phyloP scores from a whole-genome alignment of 1,140 invertebrate genomes.

The Coelopa frigida region DNA sequence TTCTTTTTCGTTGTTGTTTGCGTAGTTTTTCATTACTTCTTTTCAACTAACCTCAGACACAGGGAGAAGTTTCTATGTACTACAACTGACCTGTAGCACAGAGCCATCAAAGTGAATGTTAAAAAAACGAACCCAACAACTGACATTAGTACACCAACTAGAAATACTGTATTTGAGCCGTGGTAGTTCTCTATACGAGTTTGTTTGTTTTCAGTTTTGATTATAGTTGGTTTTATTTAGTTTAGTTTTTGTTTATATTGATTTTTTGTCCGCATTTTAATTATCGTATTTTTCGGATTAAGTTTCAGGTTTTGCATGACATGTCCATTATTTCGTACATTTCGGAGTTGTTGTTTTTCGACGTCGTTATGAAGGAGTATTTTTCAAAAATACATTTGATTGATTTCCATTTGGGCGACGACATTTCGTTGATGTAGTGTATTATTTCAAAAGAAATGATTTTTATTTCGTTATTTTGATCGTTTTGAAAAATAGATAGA shows the following conservation, averaged over 20 bases:
- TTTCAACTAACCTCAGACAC: slow-evolving; percentile 86
- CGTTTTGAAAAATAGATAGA: no score
- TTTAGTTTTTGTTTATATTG: slow-evolving; percentile 8
- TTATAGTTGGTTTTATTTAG: slow-evolving; percentile 3
- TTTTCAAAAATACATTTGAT: slow-evolving; percentile 4
- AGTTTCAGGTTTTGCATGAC: no score
- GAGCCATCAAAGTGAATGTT: slow-evolving; percentile 94
- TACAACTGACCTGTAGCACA: slow-evolving; percentile 99
- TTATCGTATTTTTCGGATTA: slow-evolving; percentile 1
- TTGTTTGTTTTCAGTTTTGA: slow-evolving; percentile 9
- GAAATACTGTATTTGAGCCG: slow-evolving; percentile 90
- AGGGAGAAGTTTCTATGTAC: slow-evolving; percentile 96
- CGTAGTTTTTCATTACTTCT: slow-evolving; percentile 50
- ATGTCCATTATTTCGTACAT: no score
- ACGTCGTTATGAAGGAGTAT: slow-evolving; percentile 8
- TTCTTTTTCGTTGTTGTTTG: slow-evolving; percentile 21
- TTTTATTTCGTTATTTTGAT: no score
- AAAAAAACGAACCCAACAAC: slow-evolving; percentile 97
- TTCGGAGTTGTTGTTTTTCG: no score
- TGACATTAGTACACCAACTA: slow-evolving; percentile 95
- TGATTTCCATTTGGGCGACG: no score
- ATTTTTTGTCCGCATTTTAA: slow-evolving; percentile 7
- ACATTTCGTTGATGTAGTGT: no score
- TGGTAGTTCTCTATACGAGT: slow-evolving; percentile 75
- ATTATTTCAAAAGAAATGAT: no score